Base-by-base conservation (phyloP, 1,140 invertebrate species). In the Philopotamus ludificatus region DNA sequence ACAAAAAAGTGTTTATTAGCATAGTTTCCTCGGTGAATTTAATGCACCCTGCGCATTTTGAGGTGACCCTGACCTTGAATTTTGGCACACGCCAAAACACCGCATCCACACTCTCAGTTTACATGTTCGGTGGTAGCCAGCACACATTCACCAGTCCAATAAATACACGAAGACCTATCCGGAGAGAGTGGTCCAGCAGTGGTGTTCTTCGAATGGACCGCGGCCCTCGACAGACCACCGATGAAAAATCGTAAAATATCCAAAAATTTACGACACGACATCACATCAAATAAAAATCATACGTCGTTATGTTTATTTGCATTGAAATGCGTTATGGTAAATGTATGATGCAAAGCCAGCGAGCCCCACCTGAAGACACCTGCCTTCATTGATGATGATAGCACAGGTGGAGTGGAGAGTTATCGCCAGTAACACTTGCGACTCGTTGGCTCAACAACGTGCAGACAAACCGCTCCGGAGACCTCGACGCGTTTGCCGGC, bases 121-220 rank as follows among this genome's bases (percentile, higher is more conserved):
- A 10, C 28, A 20, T 42, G 54, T 57, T 42, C 12, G 42, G 34
- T 42, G 34, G 34, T 42, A 57, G 34, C 54, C 34, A 57, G 34
- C 54, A 57, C 39, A 57, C 54, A 57, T 57, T 57, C 54, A 57
- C 54, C 39, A 21, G 54, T 34, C 34, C 28, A 55, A 55, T 55
- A 42, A 57, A 57, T 57, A 57, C 42, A 57, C 9, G 26, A 57
- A 57, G 54, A 57, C 34, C 42, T 28, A 57, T 57, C 42, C 54
- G 39, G 54, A 57, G 54, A 57, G 54, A 57, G 54, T 42, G 54
- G 54, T 57, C 39, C 21, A n/a, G 21, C n/a, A 50, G 4, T 16
- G 47, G 47, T n/a, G n/a, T n/a, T n/a, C 4, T 4, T 18, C 18
- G 16, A 50, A 50, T 34, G 28, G 3, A 15, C 2, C 3, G 12